Evolutionary conservation across 92 coral and sea anemone species (phyloP), one percentile per base, ranked within the genome.

Genomic region (Virgularia gustaviana): DNA sequence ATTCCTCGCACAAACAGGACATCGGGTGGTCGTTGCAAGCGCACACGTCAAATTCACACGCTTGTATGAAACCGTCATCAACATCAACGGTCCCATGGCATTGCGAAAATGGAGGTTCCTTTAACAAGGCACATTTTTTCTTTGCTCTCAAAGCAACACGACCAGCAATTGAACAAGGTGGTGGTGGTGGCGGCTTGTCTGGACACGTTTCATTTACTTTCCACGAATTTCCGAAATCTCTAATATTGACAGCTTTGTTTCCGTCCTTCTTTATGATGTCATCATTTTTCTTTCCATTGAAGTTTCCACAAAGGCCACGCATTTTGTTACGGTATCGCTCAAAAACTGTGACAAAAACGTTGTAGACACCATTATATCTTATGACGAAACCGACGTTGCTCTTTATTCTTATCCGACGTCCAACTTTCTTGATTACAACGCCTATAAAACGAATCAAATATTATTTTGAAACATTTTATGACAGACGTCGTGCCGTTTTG

Each of bases 1-100:
- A 68, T 23, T 49, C 75, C 45, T 68, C 75, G 10, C 75, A 68
- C 23, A 68, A 35, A 47, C 75, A 68, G 16, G 75, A 68, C 36
- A 68, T 44, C 6, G 75, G 75, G 35, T 68, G 61, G 51, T 49
- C 75, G 30, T 51, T 68, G 31, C 75, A 68, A 20, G 75, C 60
- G 28, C 75, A 68, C 0, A 68, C 75, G 25, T 68, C 75, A 51
- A 47, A 68, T 68, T 68, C 75, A 49, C 75, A 68, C 25, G 49
- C 61, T 49, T 68, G 75, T 15, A 68, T 68, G n/a, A 68, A 68
- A 1, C 75, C 61, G 8, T 42, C 53, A 24, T 68, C 75, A 31
- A 23, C 57, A n/a, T 68, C 33, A 29, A 68, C 75, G 34, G 53
- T 27, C 47, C 51, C 33, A 35, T 68, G 75, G 25, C 75, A 68